Evolutionary conservation across 2,888 invertebrate species (phyloP).

Genomic region (Xanthorhoe spadicearia): DNA sequence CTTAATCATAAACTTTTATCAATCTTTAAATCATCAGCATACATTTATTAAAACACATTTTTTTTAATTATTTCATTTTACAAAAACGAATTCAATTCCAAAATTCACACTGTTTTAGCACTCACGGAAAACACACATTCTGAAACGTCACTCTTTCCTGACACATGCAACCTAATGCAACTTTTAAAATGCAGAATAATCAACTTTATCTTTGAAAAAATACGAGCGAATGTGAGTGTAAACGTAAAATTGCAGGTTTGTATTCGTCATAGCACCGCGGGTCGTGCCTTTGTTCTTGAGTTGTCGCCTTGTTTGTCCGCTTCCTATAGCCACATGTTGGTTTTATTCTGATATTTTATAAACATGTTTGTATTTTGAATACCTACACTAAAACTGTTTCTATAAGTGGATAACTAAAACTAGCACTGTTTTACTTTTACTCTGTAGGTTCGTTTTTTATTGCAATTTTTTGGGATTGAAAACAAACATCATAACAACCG

Average conservation of each 20-base stretch:
- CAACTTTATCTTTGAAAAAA: conserved; percentile 31
- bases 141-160: conserved; percentile 54
- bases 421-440: neutral
- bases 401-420: neutral
- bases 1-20: too few relatives aligned
- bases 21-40: neutral
- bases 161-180: conserved; percentile 29
- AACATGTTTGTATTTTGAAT: conserved; percentile 49
- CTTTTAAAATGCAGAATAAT: conserved; percentile 33
- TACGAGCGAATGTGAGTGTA: conserved; percentile 38
- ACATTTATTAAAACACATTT: neutral
- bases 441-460: neutral
- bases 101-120: conserved; percentile 48
- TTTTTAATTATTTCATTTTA: neutral
- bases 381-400: conserved; percentile 10
- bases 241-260: conserved; percentile 49
- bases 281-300: conserved; percentile 66
- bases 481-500: too few relatives aligned
- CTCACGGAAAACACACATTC: conserved; percentile 59
- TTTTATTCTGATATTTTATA: conserved; percentile 62
- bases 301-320: conserved; percentile 66
- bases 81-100: conserved; percentile 49
- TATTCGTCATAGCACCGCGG: conserved; percentile 59
- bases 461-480: neutral
- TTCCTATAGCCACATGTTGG: conserved; percentile 53